Evolutionary conservation across 2,888 invertebrate species (phyloP).

Genomic region (Tetrapedia diversipes): DNA sequence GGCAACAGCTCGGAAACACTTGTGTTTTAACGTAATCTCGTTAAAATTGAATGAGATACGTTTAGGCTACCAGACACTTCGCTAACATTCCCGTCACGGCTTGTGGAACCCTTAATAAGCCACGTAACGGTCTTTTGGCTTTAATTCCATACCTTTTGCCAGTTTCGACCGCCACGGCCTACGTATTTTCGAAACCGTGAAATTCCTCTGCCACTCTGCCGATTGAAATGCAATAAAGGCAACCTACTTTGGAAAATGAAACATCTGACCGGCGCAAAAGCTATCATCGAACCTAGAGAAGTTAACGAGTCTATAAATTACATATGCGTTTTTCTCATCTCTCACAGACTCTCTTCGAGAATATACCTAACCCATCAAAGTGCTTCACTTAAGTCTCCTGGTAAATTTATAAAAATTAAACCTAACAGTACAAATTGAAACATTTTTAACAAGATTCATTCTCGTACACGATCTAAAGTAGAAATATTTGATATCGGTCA

Average conservation of each 20-base stretch:
- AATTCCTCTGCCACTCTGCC: not conserved
- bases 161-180: slow-evolving; percentile 14
- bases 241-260: not conserved
- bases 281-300: too few relatives aligned
- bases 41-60: not conserved
- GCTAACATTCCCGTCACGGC: slow-evolving; percentile 24
- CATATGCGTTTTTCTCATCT: too few relatives aligned
- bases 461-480: too few relatives aligned
- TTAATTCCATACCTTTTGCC: slow-evolving; percentile 32
- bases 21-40: not conserved
- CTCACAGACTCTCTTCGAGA: too few relatives aligned
- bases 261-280: not conserved
- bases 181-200: slow-evolving; percentile 24
- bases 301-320: too few relatives aligned
- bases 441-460: too few relatives aligned
- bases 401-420: too few relatives aligned
- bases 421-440: too few relatives aligned
- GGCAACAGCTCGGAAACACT: not conserved
- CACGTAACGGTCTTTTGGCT: slow-evolving; percentile 25
- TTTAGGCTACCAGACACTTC: not conserved
- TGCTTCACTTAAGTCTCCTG: not conserved
- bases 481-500: too few relatives aligned
- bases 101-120: slow-evolving; percentile 22
- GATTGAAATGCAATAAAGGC: not conserved
- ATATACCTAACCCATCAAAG: not conserved